A percentile compares a stretch with the other conserved stretches of the same genome.
Conservation (phyloP, 1,140 invertebrate genomes). For the Oncopodura yosiiana region DNA sequence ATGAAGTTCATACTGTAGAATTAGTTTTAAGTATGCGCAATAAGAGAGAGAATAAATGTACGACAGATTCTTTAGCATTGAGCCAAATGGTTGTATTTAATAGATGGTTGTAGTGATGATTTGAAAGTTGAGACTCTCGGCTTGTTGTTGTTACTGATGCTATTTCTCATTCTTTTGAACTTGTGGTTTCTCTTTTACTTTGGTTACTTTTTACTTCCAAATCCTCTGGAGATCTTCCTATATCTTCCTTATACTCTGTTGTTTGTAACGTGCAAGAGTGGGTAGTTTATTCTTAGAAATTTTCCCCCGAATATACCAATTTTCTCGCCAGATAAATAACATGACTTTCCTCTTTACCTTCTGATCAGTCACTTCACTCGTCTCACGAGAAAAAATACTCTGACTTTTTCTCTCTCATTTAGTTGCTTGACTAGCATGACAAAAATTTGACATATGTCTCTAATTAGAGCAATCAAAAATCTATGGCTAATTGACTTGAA, state of each 20-base stretch:
- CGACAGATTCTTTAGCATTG: too few relatives aligned
- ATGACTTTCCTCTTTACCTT: constrained; percentile 33
- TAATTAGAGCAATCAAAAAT: background rate
- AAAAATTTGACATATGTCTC: constrained; percentile 5
- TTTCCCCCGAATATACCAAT: constrained; percentile 26
- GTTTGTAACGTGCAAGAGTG: too few relatives aligned
- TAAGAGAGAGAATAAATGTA: too few relatives aligned
- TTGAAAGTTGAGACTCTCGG: too few relatives aligned
- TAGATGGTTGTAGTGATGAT: too few relatives aligned
- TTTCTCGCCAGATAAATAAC: constrained; percentile 32
- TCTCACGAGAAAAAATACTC: background rate
- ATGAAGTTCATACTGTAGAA: too few relatives aligned
- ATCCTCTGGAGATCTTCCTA: constrained; percentile 29
- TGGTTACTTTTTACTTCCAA: background rate
- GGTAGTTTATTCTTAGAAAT: constrained; percentile 31
- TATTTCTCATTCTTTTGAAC: too few relatives aligned
- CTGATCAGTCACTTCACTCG: constrained; percentile 15
- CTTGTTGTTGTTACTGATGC: too few relatives aligned
- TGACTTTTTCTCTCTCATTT: background rate
- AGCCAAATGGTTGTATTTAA: too few relatives aligned
- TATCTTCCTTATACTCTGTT: too few relatives aligned
- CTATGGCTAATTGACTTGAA: background rate
- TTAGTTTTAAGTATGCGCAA: too few relatives aligned
- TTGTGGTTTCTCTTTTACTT: too few relatives aligned
- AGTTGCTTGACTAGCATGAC: constrained; percentile 10